Conservation (phyloP, 2,888 invertebrate genomes). For the Elegia similella region DNA sequence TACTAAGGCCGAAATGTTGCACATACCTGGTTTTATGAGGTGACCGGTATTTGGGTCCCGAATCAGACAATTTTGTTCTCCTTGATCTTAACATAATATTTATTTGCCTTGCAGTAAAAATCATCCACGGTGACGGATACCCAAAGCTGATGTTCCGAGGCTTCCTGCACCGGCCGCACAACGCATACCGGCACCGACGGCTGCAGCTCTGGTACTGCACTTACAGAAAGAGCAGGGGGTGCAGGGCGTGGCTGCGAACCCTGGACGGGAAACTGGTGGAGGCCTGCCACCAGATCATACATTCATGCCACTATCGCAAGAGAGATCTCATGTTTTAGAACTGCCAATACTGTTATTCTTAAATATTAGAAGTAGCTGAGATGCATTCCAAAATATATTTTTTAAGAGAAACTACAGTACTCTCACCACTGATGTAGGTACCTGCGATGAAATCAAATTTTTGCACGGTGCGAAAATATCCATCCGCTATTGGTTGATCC, state of each 20-base stretch:
- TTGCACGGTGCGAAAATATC: too few relatives aligned
- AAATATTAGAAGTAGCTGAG: too few relatives aligned
- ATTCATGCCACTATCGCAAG: constrained; percentile 12
- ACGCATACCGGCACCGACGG: constrained; percentile 44
- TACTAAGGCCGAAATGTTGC: too few relatives aligned
- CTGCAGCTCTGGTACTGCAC: constrained; percentile 56
- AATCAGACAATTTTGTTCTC: neutral
- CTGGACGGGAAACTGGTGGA: constrained; percentile 30
- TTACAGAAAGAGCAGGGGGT: constrained; percentile 33
- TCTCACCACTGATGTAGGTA: too few relatives aligned
- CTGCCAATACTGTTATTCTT: neutral
- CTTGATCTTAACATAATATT: neutral
- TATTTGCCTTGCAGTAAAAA: constrained; percentile 15
- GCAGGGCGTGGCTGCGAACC: constrained; percentile 34
- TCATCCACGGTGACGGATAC: constrained; percentile 35
- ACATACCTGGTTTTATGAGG: too few relatives aligned
- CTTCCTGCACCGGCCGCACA: constrained; percentile 48
- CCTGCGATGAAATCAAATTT: too few relatives aligned
- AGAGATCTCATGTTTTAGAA: neutral
- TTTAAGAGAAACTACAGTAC: too few relatives aligned
- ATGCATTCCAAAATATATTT: too few relatives aligned
- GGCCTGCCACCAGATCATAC: constrained; percentile 15
- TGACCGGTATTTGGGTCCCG: too few relatives aligned
- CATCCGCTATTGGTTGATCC: too few relatives aligned
- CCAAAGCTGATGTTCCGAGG: constrained; percentile 49